phyloP scores from a whole-genome alignment of 2,888 invertebrate genomes.

The Corbicula japonica region DNA sequence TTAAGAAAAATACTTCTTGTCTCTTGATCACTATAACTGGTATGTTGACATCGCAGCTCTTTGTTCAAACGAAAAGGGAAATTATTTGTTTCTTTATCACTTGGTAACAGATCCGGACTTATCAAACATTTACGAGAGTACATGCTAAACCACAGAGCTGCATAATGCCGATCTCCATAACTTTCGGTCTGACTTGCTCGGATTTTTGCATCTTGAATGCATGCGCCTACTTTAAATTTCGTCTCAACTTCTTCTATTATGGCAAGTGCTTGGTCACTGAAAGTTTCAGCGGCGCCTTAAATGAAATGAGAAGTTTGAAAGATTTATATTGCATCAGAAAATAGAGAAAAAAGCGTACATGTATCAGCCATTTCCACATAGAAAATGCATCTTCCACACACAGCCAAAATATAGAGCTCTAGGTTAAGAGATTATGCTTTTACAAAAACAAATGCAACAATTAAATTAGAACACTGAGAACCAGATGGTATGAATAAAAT shows the following conservation, averaged over 20 bases:
- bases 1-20: not conserved
- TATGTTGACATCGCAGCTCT: not conserved
- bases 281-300: too few relatives aligned
- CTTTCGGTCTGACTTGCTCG: not conserved
- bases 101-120: not conserved
- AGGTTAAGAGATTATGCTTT: too few relatives aligned
- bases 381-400: too few relatives aligned
- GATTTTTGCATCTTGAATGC: not conserved
- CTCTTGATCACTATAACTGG: not conserved
- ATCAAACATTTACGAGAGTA: slow-evolving; percentile 1
- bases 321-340: too few relatives aligned
- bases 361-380: too few relatives aligned
- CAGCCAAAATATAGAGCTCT: too few relatives aligned
- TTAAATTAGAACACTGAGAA: too few relatives aligned
- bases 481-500: too few relatives aligned
- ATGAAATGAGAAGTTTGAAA: too few relatives aligned
- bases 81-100: not conserved
- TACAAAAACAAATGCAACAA: too few relatives aligned
- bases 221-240: not conserved
- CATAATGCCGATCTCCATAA: not conserved
- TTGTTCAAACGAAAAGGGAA: slow-evolving; percentile 5
- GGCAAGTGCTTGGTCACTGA: too few relatives aligned
- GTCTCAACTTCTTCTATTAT: not conserved
- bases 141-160: slow-evolving; percentile 7
- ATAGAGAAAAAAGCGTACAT: too few relatives aligned